These are phyloP conservation scores for Euphydryas editha DNA, from an alignment of 2,888 invertebrate species.

Conservation along the genomic window DNA sequence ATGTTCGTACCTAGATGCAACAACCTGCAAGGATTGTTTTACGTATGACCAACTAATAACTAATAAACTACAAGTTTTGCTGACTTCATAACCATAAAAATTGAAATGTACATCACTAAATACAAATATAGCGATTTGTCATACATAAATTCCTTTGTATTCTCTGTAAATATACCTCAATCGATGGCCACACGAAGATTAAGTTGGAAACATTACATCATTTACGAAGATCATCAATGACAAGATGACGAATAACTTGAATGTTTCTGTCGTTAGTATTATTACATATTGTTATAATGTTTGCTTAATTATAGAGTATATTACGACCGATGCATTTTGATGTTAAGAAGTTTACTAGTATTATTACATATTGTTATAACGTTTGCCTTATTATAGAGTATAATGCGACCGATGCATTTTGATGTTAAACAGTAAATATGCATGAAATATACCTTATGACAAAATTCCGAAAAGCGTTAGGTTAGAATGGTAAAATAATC, in stretches of 20 bases:
- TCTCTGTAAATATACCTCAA: slow-evolving; percentile 8
- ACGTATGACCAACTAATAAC: too few relatives aligned
- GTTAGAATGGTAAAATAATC: too few relatives aligned
- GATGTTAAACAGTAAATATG: slow-evolving; percentile 10
- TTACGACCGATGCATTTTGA: slow-evolving; percentile 39
- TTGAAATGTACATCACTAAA: neutral
- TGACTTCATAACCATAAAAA: too few relatives aligned
- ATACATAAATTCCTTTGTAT: slow-evolving; percentile 8
- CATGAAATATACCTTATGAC: neutral
- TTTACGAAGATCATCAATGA: slow-evolving; percentile 41
- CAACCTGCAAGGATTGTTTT: too few relatives aligned
- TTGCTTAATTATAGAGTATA: slow-evolving; percentile 56
- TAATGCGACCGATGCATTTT: slow-evolving; percentile 43
- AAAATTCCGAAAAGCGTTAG: neutral
- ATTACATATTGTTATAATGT: slow-evolving; percentile 51
- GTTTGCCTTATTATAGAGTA: slow-evolving; percentile 54
- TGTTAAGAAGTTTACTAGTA: too few relatives aligned
- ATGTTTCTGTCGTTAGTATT: slow-evolving; percentile 50
- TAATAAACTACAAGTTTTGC: too few relatives aligned
- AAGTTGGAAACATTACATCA: slow-evolving; percentile 49
- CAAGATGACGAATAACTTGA: slow-evolving; percentile 53
- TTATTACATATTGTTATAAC: slow-evolving; percentile 52
- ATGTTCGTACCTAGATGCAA: too few relatives aligned
- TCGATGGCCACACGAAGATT: slow-evolving; percentile 35
- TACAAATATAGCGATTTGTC: slow-evolving; percentile 7